Evolutionary conservation across 2,113 vertebrate genomes (phyloP), one percentile per base, ranked within the genome.

Genomic region (Propithecus coquereli): DNA sequence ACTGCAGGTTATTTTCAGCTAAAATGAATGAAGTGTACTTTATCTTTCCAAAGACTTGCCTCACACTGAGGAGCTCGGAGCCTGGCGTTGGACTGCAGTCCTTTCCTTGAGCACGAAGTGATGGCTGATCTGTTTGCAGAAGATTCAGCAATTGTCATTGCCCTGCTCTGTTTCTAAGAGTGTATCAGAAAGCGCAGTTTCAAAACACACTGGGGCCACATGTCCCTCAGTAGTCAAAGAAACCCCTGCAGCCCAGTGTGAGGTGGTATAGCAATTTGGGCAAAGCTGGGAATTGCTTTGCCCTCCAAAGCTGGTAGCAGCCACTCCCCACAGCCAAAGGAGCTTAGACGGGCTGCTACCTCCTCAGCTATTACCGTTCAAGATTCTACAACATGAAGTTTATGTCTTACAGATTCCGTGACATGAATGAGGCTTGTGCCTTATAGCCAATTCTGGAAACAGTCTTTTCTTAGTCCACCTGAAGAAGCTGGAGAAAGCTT

Each of bases 151-250:
- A 11, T 16, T 27, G 34, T 34, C 54, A 5, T 6, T 4, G 43
- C 45, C 37, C 10, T 2, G 4, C 52, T 54, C 5, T 43, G 40
- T 54, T 77, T 20, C 45, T 23, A 7, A 54, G 34, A 47, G 27
- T 17, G 13, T 12, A 6, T 5, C 22, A 43, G 40, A 76, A n/a
- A 27, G 30, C 0, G 0, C 0, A 6, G 63, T n/a, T 73, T 54
- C 63, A 18, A 59, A 92, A 20, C 4, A 9, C 74, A 22, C 9
- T 5, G 43, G 74, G 8, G 8, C 25, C 14, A 17, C 30, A 3
- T 34, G 20, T 59, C 66, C 63, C 40, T 88, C n/a, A 43, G 18
- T 59, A 68, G 88, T 68, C 40, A 40, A 16, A 66, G 47, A 52
- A 59, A 71, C 37, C 17, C 61, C 5, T n/a, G 16, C n/a, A 70